Conservation (phyloP, 2,888 invertebrate species). For the Plebejus argus region DNA sequence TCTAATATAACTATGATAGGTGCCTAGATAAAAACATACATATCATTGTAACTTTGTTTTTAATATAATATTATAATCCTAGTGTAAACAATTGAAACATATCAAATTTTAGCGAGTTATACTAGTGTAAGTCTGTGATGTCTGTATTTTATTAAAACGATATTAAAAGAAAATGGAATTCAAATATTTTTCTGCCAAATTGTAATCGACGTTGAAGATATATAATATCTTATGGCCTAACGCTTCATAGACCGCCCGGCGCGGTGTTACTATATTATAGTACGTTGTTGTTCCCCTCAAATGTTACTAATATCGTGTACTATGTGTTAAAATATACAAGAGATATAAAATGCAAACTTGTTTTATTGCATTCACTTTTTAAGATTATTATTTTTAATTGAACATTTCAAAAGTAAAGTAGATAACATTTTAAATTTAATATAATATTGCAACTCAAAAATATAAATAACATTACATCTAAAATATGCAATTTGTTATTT, state of each 20-base stretch:
- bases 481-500: no score
- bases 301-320: constrained; percentile 61
- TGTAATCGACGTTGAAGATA: constrained; percentile 65
- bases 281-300: constrained; percentile 52
- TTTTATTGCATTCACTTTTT: constrained; percentile 50
- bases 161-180: constrained; percentile 47
- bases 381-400: background rate
- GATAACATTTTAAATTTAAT: no score
- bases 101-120: constrained; percentile 47
- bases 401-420: background rate
- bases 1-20: constrained; percentile 55
- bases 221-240: constrained; percentile 72
- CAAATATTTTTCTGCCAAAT: constrained; percentile 64
- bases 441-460: no score
- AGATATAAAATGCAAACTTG: constrained; percentile 54
- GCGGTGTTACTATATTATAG: constrained; percentile 38
- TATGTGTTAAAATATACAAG: constrained; percentile 74
- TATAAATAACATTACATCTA: no score
- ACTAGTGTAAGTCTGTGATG: constrained; percentile 56
- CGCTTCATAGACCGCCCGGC: constrained; percentile 38
- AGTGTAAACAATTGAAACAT: constrained; percentile 45
- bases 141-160: constrained; percentile 64
- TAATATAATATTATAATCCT: constrained; percentile 44
- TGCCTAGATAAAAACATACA: constrained; percentile 69
- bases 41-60: constrained; percentile 45